Evolutionary conservation across 2,888 invertebrate species (phyloP).

Genomic region (Eristalis tenax): DNA sequence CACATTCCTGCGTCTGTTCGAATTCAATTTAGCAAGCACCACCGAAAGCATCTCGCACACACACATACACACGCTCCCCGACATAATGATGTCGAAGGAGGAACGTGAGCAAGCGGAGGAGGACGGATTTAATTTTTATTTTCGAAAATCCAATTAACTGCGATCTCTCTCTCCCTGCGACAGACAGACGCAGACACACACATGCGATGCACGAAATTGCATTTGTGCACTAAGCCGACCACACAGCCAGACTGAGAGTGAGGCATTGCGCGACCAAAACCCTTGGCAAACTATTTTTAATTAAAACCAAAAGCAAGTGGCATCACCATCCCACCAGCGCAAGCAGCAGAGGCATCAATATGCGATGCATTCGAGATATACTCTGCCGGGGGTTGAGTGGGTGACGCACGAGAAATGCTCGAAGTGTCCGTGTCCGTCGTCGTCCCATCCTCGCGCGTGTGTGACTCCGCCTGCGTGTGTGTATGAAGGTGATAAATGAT

Average conservation of each 20-base stretch:
- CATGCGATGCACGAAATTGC: slow-evolving; percentile 37
- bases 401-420: slow-evolving; percentile 18
- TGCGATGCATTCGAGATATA: slow-evolving; percentile 25
- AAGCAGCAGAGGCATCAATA: slow-evolving; percentile 39
- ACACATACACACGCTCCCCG: slow-evolving; percentile 20
- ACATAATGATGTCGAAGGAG: slow-evolving; percentile 38
- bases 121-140: slow-evolving; percentile 40
- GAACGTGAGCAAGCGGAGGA: background rate
- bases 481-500: slow-evolving; percentile 67
- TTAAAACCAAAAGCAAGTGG: slow-evolving; percentile 59
- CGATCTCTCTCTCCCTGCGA: background rate
- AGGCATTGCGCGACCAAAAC: slow-evolving; percentile 22
- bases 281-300: slow-evolving; percentile 70
- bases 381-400: background rate
- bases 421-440: slow-evolving; percentile 30
- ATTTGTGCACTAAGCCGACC: slow-evolving; percentile 55
- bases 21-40: slow-evolving; percentile 28
- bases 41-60: background rate
- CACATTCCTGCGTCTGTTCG: slow-evolving; percentile 2
- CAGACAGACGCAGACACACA: background rate
- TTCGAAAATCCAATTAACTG: slow-evolving; percentile 59
- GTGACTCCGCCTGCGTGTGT: background rate
- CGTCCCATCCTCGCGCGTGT: slow-evolving; percentile 3
- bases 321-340: background rate
- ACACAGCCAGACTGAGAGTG: background rate